Evolutionary conservation across 2,888 invertebrate genomes (phyloP).

Genomic region (Cyclophora albipunctata): DNA sequence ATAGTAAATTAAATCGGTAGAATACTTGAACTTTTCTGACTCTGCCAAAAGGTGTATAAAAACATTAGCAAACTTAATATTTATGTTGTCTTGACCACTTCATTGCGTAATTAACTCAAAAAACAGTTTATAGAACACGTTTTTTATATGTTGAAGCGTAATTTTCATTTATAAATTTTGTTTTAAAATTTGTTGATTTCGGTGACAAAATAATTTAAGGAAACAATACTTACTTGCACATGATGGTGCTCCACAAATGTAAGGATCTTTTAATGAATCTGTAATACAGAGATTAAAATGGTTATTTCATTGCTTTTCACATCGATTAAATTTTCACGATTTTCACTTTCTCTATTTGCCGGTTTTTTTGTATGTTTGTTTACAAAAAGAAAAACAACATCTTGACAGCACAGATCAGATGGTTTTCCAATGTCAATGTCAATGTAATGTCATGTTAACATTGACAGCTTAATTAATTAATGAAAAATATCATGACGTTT

Average conservation of each 20-base stretch:
- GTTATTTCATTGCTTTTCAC: background rate
- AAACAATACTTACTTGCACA: slow-evolving; percentile 73
- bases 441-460: background rate
- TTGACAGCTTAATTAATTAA: too few species aligned
- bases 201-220: too few species aligned
- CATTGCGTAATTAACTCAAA: too few species aligned
- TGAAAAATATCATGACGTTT: too few species aligned
- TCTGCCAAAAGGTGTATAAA: slow-evolving; percentile 37
- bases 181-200: too few species aligned
- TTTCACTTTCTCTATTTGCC: background rate
- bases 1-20: slow-evolving; percentile 75
- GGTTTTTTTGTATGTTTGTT: background rate
- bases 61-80: background rate
- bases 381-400: slow-evolving; percentile 3
- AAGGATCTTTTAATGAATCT: slow-evolving; percentile 84
- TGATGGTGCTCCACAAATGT: slow-evolving; percentile 81
- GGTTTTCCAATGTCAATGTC: background rate
- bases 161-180: too few species aligned
- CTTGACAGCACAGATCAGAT: background rate
- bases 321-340: background rate
- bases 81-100: too few species aligned
- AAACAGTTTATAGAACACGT: too few species aligned
- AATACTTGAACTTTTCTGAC: slow-evolving; percentile 78
- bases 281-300: slow-evolving; percentile 28
- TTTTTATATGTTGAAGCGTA: too few species aligned